phyloP scores from a whole-genome alignment of 37 sponge, comb jelly and placozoan genomes.

The Chondrilla cf. caribensis region DNA sequence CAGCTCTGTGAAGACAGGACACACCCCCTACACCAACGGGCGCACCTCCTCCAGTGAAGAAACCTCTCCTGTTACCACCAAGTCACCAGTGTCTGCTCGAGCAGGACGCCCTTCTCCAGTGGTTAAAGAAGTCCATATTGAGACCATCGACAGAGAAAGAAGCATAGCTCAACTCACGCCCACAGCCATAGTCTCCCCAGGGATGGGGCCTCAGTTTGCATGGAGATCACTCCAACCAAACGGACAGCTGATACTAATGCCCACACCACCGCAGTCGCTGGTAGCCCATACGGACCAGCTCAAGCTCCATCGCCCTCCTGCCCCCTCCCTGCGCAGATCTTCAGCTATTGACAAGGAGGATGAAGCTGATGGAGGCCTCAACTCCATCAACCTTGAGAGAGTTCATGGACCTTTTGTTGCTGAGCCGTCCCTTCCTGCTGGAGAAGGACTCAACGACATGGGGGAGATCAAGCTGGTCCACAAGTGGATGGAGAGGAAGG shows the following conservation, averaged over 20 bases:
- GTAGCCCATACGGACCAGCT: neutral
- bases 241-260: neutral
- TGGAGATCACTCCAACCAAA: neutral
- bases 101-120: neutral
- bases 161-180: neutral
- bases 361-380: neutral
- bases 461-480: conserved; percentile 5
- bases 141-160: neutral
- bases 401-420: conserved; percentile 2
- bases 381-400: neutral
- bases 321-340: neutral
- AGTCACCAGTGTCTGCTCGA: neutral
- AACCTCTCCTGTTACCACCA: neutral
- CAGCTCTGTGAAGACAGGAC: too few relatives aligned
- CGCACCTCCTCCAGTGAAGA: too few relatives aligned
- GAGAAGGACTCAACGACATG: neutral
- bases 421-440: neutral
- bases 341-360: conserved; percentile 5
- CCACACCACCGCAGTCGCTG: neutral
- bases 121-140: neutral
- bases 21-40: too few relatives aligned
- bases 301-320: neutral
- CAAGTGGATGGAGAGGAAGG: conserved; percentile 8
- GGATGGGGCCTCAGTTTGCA: neutral
- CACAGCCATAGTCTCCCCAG: neutral